phyloP scores from a whole-genome alignment of 2,888 invertebrate genomes.

The Malthinus flaveolus region DNA sequence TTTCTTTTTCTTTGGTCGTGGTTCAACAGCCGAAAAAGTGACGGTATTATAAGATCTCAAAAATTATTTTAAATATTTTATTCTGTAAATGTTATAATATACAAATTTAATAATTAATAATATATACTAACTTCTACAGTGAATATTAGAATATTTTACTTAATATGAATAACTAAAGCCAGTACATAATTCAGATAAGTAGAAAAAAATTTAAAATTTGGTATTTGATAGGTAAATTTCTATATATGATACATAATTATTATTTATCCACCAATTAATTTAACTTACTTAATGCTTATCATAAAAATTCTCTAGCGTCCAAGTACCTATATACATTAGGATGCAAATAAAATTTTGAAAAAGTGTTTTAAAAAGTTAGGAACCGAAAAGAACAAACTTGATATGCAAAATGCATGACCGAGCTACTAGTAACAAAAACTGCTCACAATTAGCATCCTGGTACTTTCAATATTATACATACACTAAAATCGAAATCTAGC shows the following conservation, averaged over 20 bases:
- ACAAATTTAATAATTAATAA: constrained; percentile 21
- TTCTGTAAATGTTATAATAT: constrained; percentile 27
- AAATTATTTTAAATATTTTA: background rate
- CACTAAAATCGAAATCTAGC: constrained; percentile 36
- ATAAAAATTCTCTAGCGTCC: constrained; percentile 5
- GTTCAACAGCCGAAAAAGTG: too few species aligned
- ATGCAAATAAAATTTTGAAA: background rate
- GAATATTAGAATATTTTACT: constrained; percentile 6
- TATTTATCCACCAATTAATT: constrained; percentile 2
- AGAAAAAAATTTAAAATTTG: background rate
- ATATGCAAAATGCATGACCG: constrained; percentile 3
- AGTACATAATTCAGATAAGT: background rate
- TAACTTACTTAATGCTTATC: constrained; percentile 4
- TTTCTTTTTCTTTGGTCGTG: too few species aligned
- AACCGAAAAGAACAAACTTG: background rate
- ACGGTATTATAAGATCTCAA: too few species aligned
- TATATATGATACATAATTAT: background rate
- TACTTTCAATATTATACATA: too few species aligned
- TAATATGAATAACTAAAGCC: background rate
- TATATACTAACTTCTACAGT: background rate
- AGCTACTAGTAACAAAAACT: background rate
- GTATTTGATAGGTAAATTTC: background rate
- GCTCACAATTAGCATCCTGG: too few species aligned
- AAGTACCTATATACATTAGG: constrained; percentile 4
- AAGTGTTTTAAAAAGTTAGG: background rate